These are phyloP conservation scores for Neoarius graeffei DNA, from an alignment of 2,113 vertebrate species.

Conservation along the genomic window DNA sequence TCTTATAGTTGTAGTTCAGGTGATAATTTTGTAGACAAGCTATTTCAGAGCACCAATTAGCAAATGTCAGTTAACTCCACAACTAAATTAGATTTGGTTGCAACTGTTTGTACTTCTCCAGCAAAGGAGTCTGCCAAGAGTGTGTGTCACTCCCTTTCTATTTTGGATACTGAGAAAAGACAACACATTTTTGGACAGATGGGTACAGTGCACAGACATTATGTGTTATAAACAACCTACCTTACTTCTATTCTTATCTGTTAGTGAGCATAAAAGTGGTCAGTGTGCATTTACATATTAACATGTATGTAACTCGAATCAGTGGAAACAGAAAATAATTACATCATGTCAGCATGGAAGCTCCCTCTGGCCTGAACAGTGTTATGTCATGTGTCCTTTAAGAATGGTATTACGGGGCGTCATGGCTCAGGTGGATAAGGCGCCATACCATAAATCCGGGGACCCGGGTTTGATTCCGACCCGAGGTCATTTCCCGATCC, in stretches of 20 bases:
- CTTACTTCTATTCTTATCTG: slow-evolving; percentile 76
- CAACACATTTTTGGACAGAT: slow-evolving; percentile 26
- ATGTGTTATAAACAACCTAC: slow-evolving; percentile 70
- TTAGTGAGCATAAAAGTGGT: background rate
- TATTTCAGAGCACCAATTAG: slow-evolving; percentile 24
- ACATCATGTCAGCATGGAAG: background rate
- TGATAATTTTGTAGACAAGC: background rate
- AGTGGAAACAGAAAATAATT: background rate
- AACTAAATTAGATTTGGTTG: slow-evolving; percentile 42
- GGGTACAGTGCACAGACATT: slow-evolving; percentile 43
- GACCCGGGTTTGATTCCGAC: no score
- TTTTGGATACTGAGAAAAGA: slow-evolving; percentile 36
- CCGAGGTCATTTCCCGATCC: no score
- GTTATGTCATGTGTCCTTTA: background rate
- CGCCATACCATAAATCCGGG: no score
- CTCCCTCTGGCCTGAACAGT: background rate
- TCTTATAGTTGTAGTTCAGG: background rate
- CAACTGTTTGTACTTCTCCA: slow-evolving; percentile 37
- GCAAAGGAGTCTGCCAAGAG: slow-evolving; percentile 15
- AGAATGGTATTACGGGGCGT: background rate
- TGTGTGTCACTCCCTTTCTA: slow-evolving; percentile 26
- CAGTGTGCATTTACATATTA: background rate
- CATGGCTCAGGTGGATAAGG: no score
- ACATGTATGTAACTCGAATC: background rate
- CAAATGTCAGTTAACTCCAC: slow-evolving; percentile 22